These are phyloP conservation scores for Axis porcinus DNA, from an alignment of 2,113 vertebrate species.

Conservation along the genomic window DNA sequence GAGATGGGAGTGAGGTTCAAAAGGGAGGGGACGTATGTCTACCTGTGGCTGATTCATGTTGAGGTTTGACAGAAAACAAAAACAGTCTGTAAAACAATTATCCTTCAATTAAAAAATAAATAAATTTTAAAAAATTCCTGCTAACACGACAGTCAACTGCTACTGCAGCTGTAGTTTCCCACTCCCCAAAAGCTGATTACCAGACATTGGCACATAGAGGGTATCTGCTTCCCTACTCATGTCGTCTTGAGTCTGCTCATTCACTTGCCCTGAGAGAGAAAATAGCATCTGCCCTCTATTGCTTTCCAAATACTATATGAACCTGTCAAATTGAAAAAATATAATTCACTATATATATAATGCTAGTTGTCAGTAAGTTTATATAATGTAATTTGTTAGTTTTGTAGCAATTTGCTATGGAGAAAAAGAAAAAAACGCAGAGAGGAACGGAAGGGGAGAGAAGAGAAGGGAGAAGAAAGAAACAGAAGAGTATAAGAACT, in stretches of 20 bases:
- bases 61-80: neutral
- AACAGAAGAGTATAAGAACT: neutral
- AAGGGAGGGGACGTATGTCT: neutral
- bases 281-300: neutral
- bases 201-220: neutral
- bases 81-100: neutral
- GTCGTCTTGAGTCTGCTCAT: neutral
- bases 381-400: neutral
- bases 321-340: neutral
- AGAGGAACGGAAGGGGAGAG: neutral
- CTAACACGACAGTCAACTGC: neutral
- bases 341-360: neutral
- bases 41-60: neutral
- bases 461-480: neutral
- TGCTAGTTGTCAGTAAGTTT: neutral
- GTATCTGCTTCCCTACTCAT: neutral
- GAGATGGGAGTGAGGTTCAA: neutral
- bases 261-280: neutral
- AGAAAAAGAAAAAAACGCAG: neutral
- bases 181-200: neutral
- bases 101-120: neutral
- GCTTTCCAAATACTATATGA: neutral
- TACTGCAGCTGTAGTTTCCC: neutral
- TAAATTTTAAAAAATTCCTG: neutral
- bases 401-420: neutral